phyloP scores from a whole-genome alignment of 2,888 invertebrate genomes.

The Dryobotodes eremita region DNA sequence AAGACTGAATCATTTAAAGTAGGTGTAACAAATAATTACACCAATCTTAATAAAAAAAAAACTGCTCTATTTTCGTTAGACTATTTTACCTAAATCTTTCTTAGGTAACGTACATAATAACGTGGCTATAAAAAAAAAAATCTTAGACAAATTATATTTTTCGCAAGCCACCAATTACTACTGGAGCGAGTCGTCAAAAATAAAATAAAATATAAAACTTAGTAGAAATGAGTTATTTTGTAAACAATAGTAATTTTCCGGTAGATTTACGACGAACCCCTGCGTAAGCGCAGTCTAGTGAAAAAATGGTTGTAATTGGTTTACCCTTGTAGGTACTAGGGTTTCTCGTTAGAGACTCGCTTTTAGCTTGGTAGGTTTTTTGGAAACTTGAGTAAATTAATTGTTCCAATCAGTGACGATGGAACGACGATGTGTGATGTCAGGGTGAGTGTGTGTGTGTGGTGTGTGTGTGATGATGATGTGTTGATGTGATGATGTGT shows the following conservation, averaged over 20 bases:
- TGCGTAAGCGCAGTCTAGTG: conserved; percentile 78
- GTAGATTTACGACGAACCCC: conserved; percentile 80
- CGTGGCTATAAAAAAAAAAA: neutral
- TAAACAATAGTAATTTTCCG: conserved; percentile 89
- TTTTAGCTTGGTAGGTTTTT: neutral
- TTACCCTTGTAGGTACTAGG: conserved; percentile 68
- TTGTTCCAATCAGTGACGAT: neutral
- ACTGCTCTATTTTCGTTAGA: conserved; percentile 6
- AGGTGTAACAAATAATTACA: neutral
- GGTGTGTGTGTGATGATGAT: too few relatives aligned
- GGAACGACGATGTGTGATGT: too few relatives aligned
- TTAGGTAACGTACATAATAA: conserved; percentile 27
- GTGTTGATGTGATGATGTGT: too few relatives aligned
- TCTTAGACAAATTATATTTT: conserved; percentile 55
- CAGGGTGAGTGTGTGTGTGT: too few relatives aligned
- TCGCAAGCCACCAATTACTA: conserved; percentile 71
- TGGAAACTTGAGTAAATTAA: neutral
- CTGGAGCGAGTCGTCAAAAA: conserved; percentile 60
- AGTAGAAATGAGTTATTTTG: conserved; percentile 84
- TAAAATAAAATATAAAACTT: conserved; percentile 33
- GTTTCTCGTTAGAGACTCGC: conserved; percentile 28
- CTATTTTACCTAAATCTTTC: conserved; percentile 15
- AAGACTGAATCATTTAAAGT: neutral
- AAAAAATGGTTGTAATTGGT: conserved; percentile 71
- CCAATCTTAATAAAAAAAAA: neutral